These are phyloP conservation scores for Oryzias celebensis DNA, from an alignment of 2,113 vertebrate genomes.

Conservation along the genomic window DNA sequence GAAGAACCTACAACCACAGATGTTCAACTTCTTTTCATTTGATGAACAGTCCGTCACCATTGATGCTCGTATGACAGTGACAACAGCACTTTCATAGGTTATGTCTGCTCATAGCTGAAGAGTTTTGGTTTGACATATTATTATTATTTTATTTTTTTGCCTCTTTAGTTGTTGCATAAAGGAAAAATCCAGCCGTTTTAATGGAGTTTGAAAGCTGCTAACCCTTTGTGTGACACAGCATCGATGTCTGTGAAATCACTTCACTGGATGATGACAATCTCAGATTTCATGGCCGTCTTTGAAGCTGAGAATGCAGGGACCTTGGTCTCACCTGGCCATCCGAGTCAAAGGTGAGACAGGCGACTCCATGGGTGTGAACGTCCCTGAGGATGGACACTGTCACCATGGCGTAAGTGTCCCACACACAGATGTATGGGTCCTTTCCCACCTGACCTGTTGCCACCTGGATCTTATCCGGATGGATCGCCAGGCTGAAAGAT, in stretches of 20 bases:
- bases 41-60: too few species aligned
- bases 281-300: not conserved
- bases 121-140: too few species aligned
- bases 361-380: conserved; percentile 92
- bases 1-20: too few species aligned
- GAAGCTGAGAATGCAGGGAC: not conserved
- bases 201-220: too few species aligned
- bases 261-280: too few species aligned
- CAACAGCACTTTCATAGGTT: too few species aligned
- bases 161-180: too few species aligned
- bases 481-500: conserved; percentile 87
- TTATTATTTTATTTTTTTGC: too few species aligned
- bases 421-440: conserved; percentile 93
- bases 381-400: conserved; percentile 95
- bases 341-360: conserved; percentile 90
- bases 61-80: too few species aligned
- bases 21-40: too few species aligned
- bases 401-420: conserved; percentile 90
- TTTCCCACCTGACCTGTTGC: conserved; percentile 97
- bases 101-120: too few species aligned
- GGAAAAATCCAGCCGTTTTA: too few species aligned
- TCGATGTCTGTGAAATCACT: not conserved
- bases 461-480: conserved; percentile 91
- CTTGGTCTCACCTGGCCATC: conserved; percentile 87
- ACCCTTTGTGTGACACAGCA: not conserved